A percentile compares a stretch with the other conserved stretches of the same genome.
These are phyloP conservation scores for Bungarus multicinctus DNA, from an alignment of 2,113 vertebrate species.

Conservation along the genomic window DNA sequence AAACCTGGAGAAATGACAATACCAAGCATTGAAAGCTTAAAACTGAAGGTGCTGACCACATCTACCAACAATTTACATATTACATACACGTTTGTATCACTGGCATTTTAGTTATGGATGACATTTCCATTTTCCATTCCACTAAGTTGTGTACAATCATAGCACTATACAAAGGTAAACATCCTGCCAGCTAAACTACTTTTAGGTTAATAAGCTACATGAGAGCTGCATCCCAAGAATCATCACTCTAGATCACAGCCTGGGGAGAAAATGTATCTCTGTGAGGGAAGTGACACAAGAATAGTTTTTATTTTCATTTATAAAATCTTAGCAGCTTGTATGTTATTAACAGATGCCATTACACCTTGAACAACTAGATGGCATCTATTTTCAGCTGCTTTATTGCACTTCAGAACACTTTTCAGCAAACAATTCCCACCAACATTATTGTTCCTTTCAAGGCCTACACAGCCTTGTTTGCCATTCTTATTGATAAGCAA, in stretches of 20 bases:
- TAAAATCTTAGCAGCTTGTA: constrained; percentile 8
- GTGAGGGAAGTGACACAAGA: not conserved
- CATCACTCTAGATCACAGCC: not conserved
- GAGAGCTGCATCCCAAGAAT: not conserved
- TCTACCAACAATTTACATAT: not conserved
- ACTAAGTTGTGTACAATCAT: not conserved
- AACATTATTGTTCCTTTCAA: not conserved
- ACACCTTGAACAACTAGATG: constrained; percentile 14
- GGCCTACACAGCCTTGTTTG: not conserved
- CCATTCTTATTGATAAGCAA: not conserved
- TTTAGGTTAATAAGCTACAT: constrained; percentile 6
- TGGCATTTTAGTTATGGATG: not conserved
- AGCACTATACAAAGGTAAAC: not conserved
- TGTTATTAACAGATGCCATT: constrained; percentile 17
- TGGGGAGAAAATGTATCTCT: constrained; percentile 6
- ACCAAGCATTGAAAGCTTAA: not conserved
- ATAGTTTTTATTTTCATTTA: constrained; percentile 9
- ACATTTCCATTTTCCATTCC: not conserved
- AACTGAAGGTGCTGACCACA: not conserved
- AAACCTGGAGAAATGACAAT: not conserved
- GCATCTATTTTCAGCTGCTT: constrained; percentile 2
- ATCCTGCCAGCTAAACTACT: constrained; percentile 1
- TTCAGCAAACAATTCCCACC: not conserved
- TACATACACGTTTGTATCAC: not conserved
- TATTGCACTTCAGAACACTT: not conserved